Evolutionary conservation across 2,888 invertebrate genomes (phyloP), one percentile per base, ranked within the genome.

Genomic region (Pristionchus mayeri): DNA sequence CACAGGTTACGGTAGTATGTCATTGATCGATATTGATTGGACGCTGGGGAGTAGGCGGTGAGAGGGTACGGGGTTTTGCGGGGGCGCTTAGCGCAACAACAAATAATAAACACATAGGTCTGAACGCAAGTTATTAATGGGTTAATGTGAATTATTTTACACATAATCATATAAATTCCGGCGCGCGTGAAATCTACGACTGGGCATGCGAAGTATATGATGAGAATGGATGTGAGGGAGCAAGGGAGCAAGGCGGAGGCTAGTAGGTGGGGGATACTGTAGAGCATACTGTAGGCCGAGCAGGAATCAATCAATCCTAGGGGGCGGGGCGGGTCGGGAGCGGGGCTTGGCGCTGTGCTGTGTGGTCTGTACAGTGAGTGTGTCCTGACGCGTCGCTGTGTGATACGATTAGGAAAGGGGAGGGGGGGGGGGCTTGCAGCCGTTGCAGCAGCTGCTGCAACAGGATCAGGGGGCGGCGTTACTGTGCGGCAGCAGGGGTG

Each of bases 1-100:
- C 67, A 67, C 67, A 3, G 67, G 37, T 67, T 67, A 67, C 67
- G 34, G 67, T 67, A 67, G 67, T 37, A 67, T 67, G 67, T 67
- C 67, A 67, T 67, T 67, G 67, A 67, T 67, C 67, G 67, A 67
- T 67, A 67, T 67, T 67, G 40, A 48, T 27, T 37, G 37, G 37
- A 24, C 21, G 18, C 24, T 16, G 50, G 76, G 11, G 11, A 27
- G 27, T n/a, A n/a, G n/a, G n/a, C n/a, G n/a, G n/a, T n/a, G n/a
- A n/a, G n/a, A n/a, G n/a, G n/a, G n/a, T n/a, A n/a, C n/a, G 57
- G 48, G 50, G 27, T 3, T 16, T n/a, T 4, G 27, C 13, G 76
- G 27, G 44, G n/a, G n/a, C 24, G 24, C 18, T 40, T 76, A 48
- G 50, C 76, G 24, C 48, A 40, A 48, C 13, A 30, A 76, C 76